Evolutionary conservation across 2,113 vertebrate genomes (phyloP), one percentile per base, ranked within the genome.

Genomic region (Anolis carolinensis): DNA sequence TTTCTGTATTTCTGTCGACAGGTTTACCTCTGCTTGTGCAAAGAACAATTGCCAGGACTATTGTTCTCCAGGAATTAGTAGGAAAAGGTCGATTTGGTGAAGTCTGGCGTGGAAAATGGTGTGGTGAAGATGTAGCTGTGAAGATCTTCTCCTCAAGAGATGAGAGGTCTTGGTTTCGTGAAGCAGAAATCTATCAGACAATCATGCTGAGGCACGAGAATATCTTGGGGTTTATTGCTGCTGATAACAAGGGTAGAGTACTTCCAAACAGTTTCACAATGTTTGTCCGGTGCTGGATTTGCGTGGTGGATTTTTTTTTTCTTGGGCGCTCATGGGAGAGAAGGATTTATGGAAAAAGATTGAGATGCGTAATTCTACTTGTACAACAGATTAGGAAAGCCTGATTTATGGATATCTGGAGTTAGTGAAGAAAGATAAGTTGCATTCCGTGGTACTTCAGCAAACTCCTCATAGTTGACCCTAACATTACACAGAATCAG

Each of bases 121-220:
- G 98, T 0, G 99, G 98, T 11, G 98, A 99, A 91, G 99, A 99
- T 0, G 99, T 99, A 16, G 99, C 99, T 2, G 98, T 99, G 90
- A 99, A 99, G 94, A 99, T 99, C 94, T 99, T 99, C 95, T 99
- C 98, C 84, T 98, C 99, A 48, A 95, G 98, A 87, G 98, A 99
- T 0, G 98, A 99, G 90, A 94, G 98, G 23, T 99, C 99, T 18
- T 99, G 99, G 98, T 99, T 99, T 90, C 97, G 99, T 0, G 98
- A 99, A 94, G 98, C 98, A 14, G 99, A 99, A 93, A 98, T 99
- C 85, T 99, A 99, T 86, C 99, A 99, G 96, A 99, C 99, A 0
- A 97, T 98, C 30, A 98, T 99, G 98, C 96, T 99, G 86, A 95
- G 98, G 39, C 99, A 99, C 0, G 98, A 99, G 44, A 99, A 99